Evolutionary conservation across 2,888 invertebrate genomes (phyloP).

Genomic region (Oscheius sp.): DNA sequence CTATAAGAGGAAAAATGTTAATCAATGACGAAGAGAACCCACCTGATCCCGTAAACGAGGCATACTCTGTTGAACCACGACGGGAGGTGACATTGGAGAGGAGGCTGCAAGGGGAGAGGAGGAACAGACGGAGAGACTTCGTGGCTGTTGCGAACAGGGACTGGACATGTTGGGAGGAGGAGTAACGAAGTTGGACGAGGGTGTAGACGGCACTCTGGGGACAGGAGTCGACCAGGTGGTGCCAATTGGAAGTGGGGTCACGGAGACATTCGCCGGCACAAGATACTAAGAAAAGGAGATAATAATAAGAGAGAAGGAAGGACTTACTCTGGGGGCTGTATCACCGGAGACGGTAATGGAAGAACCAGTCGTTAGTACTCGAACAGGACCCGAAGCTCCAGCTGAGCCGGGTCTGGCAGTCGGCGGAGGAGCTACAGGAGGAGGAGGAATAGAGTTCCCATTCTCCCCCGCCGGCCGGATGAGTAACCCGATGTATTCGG

Average conservation of each 20-base stretch:
- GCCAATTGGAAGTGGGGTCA: constrained; percentile 1
- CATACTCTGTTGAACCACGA: neutral
- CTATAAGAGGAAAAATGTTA: neutral
- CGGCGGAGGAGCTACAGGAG: neutral
- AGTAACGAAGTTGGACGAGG: neutral
- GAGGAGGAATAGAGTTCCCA: neutral
- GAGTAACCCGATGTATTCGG: constrained; percentile 35
- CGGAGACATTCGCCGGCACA: constrained; percentile 27
- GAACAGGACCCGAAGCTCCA: neutral
- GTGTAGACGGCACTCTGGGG: neutral
- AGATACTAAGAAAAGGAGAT: constrained; percentile 22
- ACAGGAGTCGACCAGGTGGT: constrained; percentile 7
- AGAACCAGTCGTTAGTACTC: constrained; percentile 19
- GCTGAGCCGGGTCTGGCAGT: neutral
- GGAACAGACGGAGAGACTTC: constrained; percentile 31
- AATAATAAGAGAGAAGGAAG: neutral
- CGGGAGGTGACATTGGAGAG: constrained; percentile 29
- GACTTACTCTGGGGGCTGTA: constrained; percentile 25
- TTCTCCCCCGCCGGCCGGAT: constrained; percentile 31
- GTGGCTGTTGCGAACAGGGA: constrained; percentile 13
- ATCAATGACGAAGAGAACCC: neutral
- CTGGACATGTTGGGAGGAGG: constrained; percentile 12
- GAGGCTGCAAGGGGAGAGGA: constrained; percentile 28
- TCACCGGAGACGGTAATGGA: constrained; percentile 29
- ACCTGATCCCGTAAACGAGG: neutral